phyloP scores from a whole-genome alignment of 2,888 invertebrate species.

The Orthosia gothica region DNA sequence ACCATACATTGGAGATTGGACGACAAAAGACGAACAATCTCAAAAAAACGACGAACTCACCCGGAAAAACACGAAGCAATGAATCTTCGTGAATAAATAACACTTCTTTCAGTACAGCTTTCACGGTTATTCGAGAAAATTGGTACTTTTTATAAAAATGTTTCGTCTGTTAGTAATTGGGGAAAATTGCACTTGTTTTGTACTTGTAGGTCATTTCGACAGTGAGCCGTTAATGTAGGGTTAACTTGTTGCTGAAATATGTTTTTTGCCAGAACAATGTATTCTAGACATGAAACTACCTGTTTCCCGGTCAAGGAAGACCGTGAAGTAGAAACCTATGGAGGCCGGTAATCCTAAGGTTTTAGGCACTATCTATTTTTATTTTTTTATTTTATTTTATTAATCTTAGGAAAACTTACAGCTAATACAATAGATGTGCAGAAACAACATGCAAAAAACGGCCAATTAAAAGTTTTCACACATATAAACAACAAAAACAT shows the following conservation, averaged over 20 bases:
- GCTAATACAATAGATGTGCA: no score
- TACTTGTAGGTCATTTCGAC: background rate
- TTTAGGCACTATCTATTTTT: background rate
- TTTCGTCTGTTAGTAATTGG: background rate
- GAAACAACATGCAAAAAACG: no score
- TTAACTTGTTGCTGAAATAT: background rate
- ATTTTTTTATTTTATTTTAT: no score
- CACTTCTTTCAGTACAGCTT: background rate
- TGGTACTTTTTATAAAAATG: constrained; percentile 9
- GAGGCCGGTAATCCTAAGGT: background rate
- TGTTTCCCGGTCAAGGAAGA: no score
- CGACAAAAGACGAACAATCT: background rate
- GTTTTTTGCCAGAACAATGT: no score
- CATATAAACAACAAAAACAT: no score
- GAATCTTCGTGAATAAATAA: background rate
- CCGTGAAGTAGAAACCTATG: no score
- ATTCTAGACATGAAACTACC: background rate
- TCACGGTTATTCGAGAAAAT: background rate
- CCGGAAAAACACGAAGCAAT: background rate
- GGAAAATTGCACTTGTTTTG: background rate
- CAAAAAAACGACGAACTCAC: background rate
- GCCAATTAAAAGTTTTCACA: no score
- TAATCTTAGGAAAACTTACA: no score
- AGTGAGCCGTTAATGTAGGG: background rate
- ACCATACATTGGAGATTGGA: background rate